These are phyloP conservation scores for Dicycla oo DNA, from an alignment of 2,888 invertebrate genomes.

Conservation along the genomic window DNA sequence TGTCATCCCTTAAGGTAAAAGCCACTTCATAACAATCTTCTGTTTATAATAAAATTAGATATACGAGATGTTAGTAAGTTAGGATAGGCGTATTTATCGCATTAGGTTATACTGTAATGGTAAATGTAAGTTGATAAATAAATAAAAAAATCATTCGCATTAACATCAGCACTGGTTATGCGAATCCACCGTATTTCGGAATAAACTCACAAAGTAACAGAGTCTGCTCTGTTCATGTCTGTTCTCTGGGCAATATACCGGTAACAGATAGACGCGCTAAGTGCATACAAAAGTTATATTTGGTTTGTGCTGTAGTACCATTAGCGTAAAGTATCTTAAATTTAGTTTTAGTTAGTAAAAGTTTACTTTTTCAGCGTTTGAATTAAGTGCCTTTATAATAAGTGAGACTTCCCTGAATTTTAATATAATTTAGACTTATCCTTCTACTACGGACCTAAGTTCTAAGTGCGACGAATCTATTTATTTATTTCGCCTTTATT, in stretches of 20 bases:
- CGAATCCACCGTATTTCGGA: background rate
- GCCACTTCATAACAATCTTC: no score
- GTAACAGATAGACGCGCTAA: slow-evolving; percentile 17
- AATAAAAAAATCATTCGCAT: background rate
- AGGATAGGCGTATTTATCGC: no score
- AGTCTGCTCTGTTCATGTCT: slow-evolving; percentile 23
- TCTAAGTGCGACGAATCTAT: background rate
- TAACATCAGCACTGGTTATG: background rate
- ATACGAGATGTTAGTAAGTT: no score
- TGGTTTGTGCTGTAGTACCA: slow-evolving; percentile 23
- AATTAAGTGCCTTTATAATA: slow-evolving; percentile 1
- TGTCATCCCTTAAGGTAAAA: background rate
- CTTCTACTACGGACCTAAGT: background rate
- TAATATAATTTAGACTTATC: background rate
- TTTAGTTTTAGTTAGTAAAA: background rate
- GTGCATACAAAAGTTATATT: slow-evolving; percentile 33
- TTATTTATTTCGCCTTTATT: background rate
- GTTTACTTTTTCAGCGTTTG: slow-evolving; percentile 16
- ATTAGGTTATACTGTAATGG: no score
- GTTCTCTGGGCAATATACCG: slow-evolving; percentile 6
- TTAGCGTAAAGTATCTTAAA: slow-evolving; percentile 14
- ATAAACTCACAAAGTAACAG: background rate
- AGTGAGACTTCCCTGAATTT: background rate
- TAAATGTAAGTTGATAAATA: no score
- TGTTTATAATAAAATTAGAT: no score